Evolutionary conservation across 2,888 invertebrate species (phyloP), one percentile per base, ranked within the genome.

Genomic region (Capitulum mitella): DNA sequence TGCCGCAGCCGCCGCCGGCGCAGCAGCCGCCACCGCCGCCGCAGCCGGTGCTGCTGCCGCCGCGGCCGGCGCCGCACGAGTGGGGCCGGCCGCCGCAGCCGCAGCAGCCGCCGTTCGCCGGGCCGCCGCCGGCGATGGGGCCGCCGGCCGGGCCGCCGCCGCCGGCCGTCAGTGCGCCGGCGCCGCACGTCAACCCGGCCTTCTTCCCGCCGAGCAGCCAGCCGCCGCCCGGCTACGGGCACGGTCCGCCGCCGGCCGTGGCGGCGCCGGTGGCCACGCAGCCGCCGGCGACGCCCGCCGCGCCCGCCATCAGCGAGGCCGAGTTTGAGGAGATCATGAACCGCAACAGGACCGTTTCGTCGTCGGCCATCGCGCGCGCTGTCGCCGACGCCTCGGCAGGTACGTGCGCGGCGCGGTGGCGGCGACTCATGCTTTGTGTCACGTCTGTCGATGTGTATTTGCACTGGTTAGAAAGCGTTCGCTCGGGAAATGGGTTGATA

Each of bases 301-400:
- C 82, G 10, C 91, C 91, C 0, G 90, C 90, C 81, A 89, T 95
- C 82, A 91, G 92, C 82, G 98, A 98, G 87, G 93, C 92, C 58
- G 99, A 99, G 88, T 98, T 98, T 87, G 98, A 99, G 86, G 99
- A 99, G 86, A 95, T 97, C 79, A 97, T 99, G 94, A 91, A 93
- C 79, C 90, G 98, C 82, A 99, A 99, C 87, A 90, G 98, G 83
- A 98, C 98, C 16, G 98, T 99, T 0, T 97, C 97, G 58, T 97
- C 97, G 82, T 96, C 95, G 78, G 99, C 99, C 32, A 99, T 99
- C 82, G 94, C 95, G 26, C 89, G 98, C 80, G 99, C 99, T 22
- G 98, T 99, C 61, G 94, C 95, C 78, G 98, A 98, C 87, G 98
- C 98, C 3, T 96, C 97, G 74, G 95, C 96, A 79, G 97, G 89